A percentile compares a stretch with the other conserved stretches of the same genome.
phyloP scores from a whole-genome alignment of 1,140 invertebrate species.

The Drosophila jambulina region DNA sequence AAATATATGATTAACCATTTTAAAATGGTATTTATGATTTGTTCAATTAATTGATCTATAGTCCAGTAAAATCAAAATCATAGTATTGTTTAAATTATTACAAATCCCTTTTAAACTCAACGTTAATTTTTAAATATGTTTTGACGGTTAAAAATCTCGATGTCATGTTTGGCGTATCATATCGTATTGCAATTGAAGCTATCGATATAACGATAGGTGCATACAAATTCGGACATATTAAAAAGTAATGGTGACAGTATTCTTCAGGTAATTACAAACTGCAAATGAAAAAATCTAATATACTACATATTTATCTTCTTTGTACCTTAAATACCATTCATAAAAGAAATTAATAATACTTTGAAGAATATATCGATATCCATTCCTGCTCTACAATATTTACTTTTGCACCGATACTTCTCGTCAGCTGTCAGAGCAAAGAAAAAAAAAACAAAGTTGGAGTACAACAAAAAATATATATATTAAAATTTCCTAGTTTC shows the following conservation, averaged over 20 bases:
- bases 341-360: neutral
- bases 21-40: neutral
- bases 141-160: neutral
- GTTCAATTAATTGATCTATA: too few relatives aligned
- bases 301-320: neutral
- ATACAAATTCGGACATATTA: neutral
- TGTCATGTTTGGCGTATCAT: neutral
- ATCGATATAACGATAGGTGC: neutral
- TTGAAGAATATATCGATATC: neutral
- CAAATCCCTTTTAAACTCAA: neutral
- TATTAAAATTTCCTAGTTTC: conserved; percentile 1
- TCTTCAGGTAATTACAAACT: too few relatives aligned
- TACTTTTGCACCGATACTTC: conserved; percentile 2
- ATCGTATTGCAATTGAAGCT: neutral
- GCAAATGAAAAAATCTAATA: too few relatives aligned
- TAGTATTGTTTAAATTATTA: neutral
- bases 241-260: rapidly evolving
- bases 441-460: conserved; percentile 21
- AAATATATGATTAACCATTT: conserved; percentile 3
- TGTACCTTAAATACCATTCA: neutral
- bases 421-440: conserved; percentile 31
- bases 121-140: neutral
- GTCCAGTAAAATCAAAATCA: too few relatives aligned
- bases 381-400: neutral
- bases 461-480: conserved; percentile 13